Evolutionary conservation across 2,797 vertebrate species (phyloP), one percentile per base, ranked within the genome.

Genomic region (Rhinophrynus dorsalis): DNA sequence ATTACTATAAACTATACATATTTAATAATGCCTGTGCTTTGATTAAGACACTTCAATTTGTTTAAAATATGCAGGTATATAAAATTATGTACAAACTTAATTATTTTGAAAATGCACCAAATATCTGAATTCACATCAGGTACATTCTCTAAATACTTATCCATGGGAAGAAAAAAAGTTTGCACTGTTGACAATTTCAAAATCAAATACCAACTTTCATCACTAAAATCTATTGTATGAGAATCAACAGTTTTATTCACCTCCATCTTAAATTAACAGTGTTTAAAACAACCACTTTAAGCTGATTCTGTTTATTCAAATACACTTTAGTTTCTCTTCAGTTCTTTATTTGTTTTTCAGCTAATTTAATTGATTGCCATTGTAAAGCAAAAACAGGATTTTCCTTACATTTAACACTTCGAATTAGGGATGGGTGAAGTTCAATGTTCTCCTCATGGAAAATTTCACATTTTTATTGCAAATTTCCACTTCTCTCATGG

Each of bases 1-100:
- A 86, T 87, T 79, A 86, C 82, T 84, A 83, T 85, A 80, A 79
- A 79, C 80, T 84, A 81, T 85, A 76, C 86, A 77, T 87, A 82
- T 82, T 83, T 79, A 66, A 84, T 84, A 75, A 77, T 73, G 33
- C 26, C 79, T 76, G 79, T 81, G 80, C 87, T 87, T 86, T 85
- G 82, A 82, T 83, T 87, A 82, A 77, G 80, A 80, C 80, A 65
- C 74, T 80, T 76, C 80, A 77, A 83, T 74, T 27, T 78, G 42
- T 68, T 76, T 85, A 79, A 84, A 77, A 75, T 73, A 73, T 52
- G 52, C 69, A 73, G 69, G 69, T 73, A 73, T 66, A 40, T 51
- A 66, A 73, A 66, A 66, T 60, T 60, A 59, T 59, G 61, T 42
- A 64, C 50, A 44, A 58, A 42, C 59, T 32, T 65, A 65, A 73